Evolutionary conservation across 1,140 invertebrate genomes (phyloP).

Genomic region (Bilobella aurantiaca): DNA sequence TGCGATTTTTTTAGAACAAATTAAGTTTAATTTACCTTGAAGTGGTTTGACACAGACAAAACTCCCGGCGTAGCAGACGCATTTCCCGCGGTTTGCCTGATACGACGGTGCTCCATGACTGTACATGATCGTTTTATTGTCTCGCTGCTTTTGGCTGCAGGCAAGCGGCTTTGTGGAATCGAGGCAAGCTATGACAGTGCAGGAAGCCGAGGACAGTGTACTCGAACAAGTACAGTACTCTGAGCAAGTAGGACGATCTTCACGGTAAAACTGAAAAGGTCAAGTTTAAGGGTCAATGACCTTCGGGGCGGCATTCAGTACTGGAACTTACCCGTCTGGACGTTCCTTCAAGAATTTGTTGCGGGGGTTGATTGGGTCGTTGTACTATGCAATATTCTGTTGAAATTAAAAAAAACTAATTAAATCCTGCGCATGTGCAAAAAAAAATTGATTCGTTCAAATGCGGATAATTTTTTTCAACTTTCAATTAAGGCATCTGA

Average conservation of each 20-base stretch:
- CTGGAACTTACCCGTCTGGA: constrained; percentile 58
- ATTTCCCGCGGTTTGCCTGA: constrained; percentile 73
- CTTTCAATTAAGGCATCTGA: too few relatives aligned
- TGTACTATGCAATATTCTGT: constrained; percentile 67
- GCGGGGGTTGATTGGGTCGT: constrained; percentile 59
- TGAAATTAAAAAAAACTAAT: constrained; percentile 35
- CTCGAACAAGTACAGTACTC: constrained; percentile 63
- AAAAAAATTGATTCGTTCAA: too few relatives aligned
- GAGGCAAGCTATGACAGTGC: constrained; percentile 54
- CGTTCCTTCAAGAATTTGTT: constrained; percentile 60
- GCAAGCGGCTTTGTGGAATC: constrained; percentile 65
- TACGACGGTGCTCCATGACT: constrained; percentile 77
- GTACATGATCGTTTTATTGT: constrained; percentile 53
- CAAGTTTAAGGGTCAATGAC: too few relatives aligned
- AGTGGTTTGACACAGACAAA: constrained; percentile 83
- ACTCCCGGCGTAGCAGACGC: constrained; percentile 76
- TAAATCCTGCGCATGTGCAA: too few relatives aligned
- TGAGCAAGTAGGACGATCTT: constrained; percentile 70
- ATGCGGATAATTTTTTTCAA: too few relatives aligned
- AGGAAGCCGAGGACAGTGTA: constrained; percentile 59
- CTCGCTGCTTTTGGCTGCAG: constrained; percentile 65
- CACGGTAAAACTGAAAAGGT: constrained; percentile 69
- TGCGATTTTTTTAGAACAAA: too few relatives aligned
- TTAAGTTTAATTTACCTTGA: constrained; percentile 51
- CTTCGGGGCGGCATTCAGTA: too few relatives aligned